These are phyloP conservation scores for Drosophila hawaiiensis DNA, from an alignment of 2,888 invertebrate genomes.

Conservation along the genomic window DNA sequence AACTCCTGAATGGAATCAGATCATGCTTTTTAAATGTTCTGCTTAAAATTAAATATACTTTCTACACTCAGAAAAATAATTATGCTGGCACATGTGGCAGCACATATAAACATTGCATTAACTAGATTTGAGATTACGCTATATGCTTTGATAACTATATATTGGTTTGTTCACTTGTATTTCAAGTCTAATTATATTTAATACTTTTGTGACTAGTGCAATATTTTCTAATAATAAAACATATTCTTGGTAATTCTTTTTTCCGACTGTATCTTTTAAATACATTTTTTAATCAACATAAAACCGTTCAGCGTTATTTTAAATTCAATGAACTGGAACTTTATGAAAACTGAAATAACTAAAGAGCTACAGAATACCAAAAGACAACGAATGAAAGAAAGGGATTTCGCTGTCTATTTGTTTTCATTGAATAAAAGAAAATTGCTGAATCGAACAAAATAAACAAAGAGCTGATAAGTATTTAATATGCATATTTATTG, in stretches of 20 bases:
- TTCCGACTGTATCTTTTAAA: not conserved
- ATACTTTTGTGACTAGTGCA: not conserved
- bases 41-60: not conserved
- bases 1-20: too few relatives aligned
- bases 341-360: not conserved
- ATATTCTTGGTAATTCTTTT: not conserved
- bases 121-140: not conserved
- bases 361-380: not conserved
- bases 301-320: not conserved
- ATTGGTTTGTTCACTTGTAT: not conserved
- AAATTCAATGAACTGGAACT: not conserved
- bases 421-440: not conserved
- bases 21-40: not conserved
- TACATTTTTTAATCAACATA: not conserved
- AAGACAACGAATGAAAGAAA: not conserved
- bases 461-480: not conserved
- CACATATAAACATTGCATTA: not conserved
- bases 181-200: not conserved
- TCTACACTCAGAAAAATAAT: not conserved
- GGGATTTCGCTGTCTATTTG: not conserved
- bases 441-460: not conserved
- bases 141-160: not conserved
- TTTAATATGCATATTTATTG: not conserved
- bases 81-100: not conserved
- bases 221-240: not conserved